phyloP scores from a whole-genome alignment of 1,140 invertebrate species.

The Sitobion miscanthi region DNA sequence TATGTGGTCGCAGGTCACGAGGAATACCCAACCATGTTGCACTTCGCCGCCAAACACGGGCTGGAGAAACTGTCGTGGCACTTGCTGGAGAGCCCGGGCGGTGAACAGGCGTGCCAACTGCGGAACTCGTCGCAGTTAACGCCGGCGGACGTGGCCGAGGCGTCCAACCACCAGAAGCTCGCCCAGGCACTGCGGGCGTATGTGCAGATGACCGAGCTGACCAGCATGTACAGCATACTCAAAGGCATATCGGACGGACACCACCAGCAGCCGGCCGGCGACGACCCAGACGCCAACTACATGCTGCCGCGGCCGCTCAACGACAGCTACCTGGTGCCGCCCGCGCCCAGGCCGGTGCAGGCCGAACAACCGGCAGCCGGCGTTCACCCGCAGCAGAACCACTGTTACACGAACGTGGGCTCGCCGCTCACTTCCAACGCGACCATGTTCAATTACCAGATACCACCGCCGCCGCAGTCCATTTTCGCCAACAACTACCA shows the following conservation, averaged over 20 bases:
- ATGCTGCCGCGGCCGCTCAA: conserved; percentile 66
- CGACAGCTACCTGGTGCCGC: conserved; percentile 66
- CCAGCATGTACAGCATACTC: conserved; percentile 82
- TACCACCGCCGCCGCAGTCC: conserved; percentile 63
- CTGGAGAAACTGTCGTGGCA: conserved; percentile 81
- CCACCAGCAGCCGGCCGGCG: neutral
- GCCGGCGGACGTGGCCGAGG: conserved; percentile 80
- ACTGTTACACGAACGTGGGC: conserved; percentile 57
- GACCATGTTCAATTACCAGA: conserved; percentile 64
- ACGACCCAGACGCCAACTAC: conserved; percentile 65
- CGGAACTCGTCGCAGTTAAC: conserved; percentile 78
- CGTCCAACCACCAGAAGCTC: conserved; percentile 72
- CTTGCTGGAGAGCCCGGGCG: conserved; percentile 83
- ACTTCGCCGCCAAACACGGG: conserved; percentile 86
- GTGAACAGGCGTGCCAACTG: conserved; percentile 78
- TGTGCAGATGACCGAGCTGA: conserved; percentile 80
- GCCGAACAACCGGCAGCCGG: neutral
- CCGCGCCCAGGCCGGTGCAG: conserved; percentile 64
- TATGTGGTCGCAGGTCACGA: conserved; percentile 67
- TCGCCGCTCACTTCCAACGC: conserved; percentile 58
- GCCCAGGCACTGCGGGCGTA: conserved; percentile 78
- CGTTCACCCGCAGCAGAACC: neutral
- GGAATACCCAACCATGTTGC: conserved; percentile 84
- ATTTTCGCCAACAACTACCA: conserved; percentile 58
- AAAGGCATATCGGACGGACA: conserved; percentile 74